These are phyloP conservation scores for Xanthorhoe spadicearia DNA, from an alignment of 2,888 invertebrate genomes.

Conservation along the genomic window DNA sequence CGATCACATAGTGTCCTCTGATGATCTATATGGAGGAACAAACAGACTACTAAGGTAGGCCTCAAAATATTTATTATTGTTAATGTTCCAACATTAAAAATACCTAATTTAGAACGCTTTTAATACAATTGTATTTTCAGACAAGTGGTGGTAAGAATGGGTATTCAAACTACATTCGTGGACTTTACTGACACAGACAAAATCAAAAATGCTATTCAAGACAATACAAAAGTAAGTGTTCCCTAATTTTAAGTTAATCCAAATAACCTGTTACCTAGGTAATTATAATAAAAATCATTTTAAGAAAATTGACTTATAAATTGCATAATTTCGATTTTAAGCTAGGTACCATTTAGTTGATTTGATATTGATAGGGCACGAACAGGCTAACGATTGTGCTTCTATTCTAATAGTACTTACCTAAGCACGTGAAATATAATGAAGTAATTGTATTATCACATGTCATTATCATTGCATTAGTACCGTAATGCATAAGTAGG, in stretches of 20 bases:
- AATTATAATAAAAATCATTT: too few species aligned
- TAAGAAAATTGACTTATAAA: too few species aligned
- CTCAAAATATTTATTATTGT: background rate
- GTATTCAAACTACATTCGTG: constrained; percentile 90
- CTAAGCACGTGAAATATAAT: constrained; percentile 13
- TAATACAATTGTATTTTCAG: constrained; percentile 76
- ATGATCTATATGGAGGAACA: constrained; percentile 98
- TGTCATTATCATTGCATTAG: constrained; percentile 9
- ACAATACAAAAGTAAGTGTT: constrained; percentile 92
- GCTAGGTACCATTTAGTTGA: background rate
- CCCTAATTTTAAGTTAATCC: background rate
- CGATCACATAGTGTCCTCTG: constrained; percentile 95
- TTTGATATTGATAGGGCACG: constrained; percentile 16
- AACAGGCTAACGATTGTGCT: background rate
- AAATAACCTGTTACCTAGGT: background rate
- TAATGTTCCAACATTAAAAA: too few species aligned
- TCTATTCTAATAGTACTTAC: too few species aligned
- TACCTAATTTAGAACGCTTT: background rate
- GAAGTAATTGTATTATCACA: background rate
- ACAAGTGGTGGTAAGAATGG: constrained; percentile 85
- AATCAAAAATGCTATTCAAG: constrained; percentile 88
- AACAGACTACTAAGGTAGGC: constrained; percentile 86
- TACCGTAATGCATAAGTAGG: constrained; percentile 1
- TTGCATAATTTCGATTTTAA: constrained; percentile 1
- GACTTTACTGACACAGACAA: constrained; percentile 89